Base-by-base conservation (phyloP, 2,113 vertebrate genomes). In the Merops nubicus region DNA sequence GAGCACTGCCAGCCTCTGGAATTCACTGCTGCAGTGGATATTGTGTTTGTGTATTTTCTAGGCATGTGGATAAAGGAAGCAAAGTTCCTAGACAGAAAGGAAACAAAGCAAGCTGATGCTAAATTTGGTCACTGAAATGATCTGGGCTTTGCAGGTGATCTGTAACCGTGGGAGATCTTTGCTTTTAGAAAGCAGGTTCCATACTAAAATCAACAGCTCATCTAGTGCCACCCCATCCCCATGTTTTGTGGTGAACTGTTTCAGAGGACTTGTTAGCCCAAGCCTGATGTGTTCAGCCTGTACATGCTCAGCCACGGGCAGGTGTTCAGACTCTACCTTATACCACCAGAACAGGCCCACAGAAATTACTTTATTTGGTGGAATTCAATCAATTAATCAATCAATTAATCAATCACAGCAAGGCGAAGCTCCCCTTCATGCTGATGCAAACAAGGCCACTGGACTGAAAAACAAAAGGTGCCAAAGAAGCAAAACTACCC, bases 11-110 rank as follows among this genome's bases (percentile, higher is more conserved):
- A 78, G 5, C 23, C 74, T 42, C 81, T 81, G 62, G 82, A 63
- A 80, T 40, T 70, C 22, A 23, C 31, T 17, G 26, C 63, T 59
- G 50, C 29, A 4, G 48, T 15, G 72, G 40, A 4, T 64, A 51
- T 2, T 6, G 0, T 4, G 11, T 36, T 20, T 13, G 26, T 0
- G 2, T 9, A 11, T 12, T 68, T 51, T 18, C 36, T 8, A 42
- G 60, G 56, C 5, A 21, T 18, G 4, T 3, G 13, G 12, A 9
- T n/a, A 60, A 64, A 76, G 3, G 15, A n/a, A 51, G 53, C 50
- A 75, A 23, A 57, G 26, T 16, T 14, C 28, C n/a, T 9, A 33
- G 50, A 18, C 8, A n/a, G 45, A 48, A 84, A 29, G 54, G 33
- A 36, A 45, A 57, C 6, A 0, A 45, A 51, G 22, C 6, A 25